Percentiles rank a stretch among this genome's conserved stretches.
These are phyloP conservation scores for Triops cancriformis DNA, from an alignment of 1,140 invertebrate species.

Conservation along the genomic window DNA sequence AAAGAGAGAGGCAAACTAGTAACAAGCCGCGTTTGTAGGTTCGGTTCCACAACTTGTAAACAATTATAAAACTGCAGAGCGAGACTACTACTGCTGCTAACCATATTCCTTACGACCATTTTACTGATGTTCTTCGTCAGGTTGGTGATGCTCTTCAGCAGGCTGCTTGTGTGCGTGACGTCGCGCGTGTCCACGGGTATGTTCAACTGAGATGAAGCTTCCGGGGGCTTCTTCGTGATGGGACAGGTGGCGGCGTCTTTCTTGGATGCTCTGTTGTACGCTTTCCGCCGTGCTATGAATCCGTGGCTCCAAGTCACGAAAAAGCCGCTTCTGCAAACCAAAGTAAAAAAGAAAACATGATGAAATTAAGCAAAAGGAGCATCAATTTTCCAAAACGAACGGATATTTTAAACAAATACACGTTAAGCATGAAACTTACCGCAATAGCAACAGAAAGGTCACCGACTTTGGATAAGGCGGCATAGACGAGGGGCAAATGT, in stretches of 20 bases:
- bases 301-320: neutral
- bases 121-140: neutral
- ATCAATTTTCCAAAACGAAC: too few species aligned
- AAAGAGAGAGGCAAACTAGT: neutral
- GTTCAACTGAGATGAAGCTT: neutral
- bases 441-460: neutral
- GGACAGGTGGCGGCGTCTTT: neutral
- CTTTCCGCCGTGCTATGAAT: neutral
- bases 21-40: neutral
- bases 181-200: neutral
- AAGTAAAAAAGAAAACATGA: neutral
- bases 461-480: neutral
- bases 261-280: neutral
- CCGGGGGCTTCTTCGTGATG: neutral
- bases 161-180: neutral
- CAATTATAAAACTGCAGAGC: neutral
- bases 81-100: neutral
- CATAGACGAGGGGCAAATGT: slow-evolving; percentile 1
- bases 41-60: neutral
- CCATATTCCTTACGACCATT: too few species aligned
- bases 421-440: neutral
- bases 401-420: neutral
- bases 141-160: neutral
- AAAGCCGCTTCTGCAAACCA: neutral
- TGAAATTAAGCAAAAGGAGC: neutral